A percentile compares a stretch with the other conserved stretches of the same genome.
phyloP scores from a whole-genome alignment of 1,140 invertebrate genomes.

The Chlorops oryzae region DNA sequence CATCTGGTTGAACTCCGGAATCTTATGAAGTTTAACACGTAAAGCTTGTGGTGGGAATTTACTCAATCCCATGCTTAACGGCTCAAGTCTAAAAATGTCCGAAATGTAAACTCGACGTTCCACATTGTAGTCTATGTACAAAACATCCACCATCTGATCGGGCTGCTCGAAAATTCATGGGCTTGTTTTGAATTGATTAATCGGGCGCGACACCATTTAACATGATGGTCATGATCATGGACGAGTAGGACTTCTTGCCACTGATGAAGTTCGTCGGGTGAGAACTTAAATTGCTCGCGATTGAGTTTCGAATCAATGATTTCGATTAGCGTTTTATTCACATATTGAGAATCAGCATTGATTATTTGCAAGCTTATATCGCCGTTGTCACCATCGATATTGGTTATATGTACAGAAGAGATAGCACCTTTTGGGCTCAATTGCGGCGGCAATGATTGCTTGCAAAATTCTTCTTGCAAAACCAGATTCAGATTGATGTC shows the following conservation, averaged over 20 bases:
- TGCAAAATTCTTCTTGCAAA: too few species aligned
- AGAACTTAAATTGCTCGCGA: conserved; percentile 27
- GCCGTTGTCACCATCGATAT: conserved; percentile 39
- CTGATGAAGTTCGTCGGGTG: conserved; percentile 26
- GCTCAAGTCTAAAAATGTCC: conserved; percentile 41
- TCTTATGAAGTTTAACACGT: conserved; percentile 33
- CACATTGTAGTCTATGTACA: conserved; percentile 39
- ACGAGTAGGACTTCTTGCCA: conserved; percentile 38
- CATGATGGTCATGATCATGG: conserved; percentile 16
- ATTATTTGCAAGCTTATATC: conserved; percentile 34
- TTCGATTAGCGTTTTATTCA: conserved; percentile 33
- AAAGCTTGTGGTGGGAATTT: conserved; percentile 36
- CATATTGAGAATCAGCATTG: conserved; percentile 34
- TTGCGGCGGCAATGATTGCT: too few species aligned
- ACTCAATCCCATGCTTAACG: conserved; percentile 35
- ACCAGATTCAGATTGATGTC: conserved; percentile 41
- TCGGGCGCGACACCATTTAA: conserved; percentile 42
- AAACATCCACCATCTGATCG: too few species aligned
- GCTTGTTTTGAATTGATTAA: too few species aligned
- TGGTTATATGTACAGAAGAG: too few species aligned
- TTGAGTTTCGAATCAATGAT: conserved; percentile 28
- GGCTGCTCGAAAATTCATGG: too few species aligned
- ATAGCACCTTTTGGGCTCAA: too few species aligned
- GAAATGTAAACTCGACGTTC: conserved; percentile 36
- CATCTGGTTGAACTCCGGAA: conserved; percentile 28